phyloP scores from a whole-genome alignment of 1,140 invertebrate genomes.

The Aplysia californica region DNA sequence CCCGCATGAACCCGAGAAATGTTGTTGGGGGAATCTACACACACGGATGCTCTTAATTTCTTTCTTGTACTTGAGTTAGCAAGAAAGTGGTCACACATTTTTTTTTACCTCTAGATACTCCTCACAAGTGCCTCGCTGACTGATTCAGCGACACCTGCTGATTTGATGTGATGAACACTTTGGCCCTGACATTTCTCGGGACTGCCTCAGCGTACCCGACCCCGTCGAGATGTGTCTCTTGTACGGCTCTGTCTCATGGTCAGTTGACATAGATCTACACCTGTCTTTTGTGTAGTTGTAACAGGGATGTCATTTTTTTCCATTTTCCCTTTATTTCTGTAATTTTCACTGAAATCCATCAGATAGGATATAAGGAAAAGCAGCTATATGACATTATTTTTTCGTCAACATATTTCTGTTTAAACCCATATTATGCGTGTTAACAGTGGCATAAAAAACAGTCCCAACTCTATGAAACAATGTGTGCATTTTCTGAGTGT shows the following conservation, averaged over 20 bases:
- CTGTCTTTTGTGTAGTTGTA: too few relatives aligned
- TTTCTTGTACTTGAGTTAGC: too few relatives aligned
- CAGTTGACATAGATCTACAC: constrained; percentile 9
- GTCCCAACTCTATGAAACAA: too few relatives aligned
- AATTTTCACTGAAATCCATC: background rate
- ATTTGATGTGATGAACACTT: constrained; percentile 26
- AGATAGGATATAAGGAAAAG: background rate
- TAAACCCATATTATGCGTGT: too few relatives aligned
- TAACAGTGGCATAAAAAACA: too few relatives aligned
- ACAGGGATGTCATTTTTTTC: background rate
- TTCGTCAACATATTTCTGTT: constrained; percentile 20
- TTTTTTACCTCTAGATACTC: background rate
- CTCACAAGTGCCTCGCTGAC: too few relatives aligned
- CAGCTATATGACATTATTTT: background rate
- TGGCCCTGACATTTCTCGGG: constrained; percentile 68
- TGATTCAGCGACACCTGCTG: too few relatives aligned
- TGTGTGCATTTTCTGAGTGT: too few relatives aligned
- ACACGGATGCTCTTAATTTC: too few relatives aligned
- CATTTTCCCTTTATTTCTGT: background rate
- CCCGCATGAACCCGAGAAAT: too few relatives aligned
- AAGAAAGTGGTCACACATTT: background rate
- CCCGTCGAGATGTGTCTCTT: constrained; percentile 63
- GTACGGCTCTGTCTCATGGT: constrained; percentile 61
- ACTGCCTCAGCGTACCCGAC: constrained; percentile 68
- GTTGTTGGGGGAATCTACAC: too few relatives aligned